Evolutionary conservation across 2,113 vertebrate genomes (phyloP), one percentile per base, ranked within the genome.

Genomic region (Campylomormyrus tamandua): DNA sequence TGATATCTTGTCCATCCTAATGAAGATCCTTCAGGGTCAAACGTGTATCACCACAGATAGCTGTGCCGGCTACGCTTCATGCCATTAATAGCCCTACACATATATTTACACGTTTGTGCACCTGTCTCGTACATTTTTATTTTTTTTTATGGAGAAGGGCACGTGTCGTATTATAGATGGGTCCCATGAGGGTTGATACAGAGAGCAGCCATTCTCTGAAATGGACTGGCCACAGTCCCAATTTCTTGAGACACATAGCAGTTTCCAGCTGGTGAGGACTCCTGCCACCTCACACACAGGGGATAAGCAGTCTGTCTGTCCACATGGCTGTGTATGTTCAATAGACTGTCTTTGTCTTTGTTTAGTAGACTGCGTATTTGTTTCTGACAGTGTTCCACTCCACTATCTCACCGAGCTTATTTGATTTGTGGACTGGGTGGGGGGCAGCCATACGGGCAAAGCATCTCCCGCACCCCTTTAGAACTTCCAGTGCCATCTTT

Each of bases 291-390:
- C 15, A 27, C 27, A 80, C 48, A 52, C 39, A 27, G 45, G 17
- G 49, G 49, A 56, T 39, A 42, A 31, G 21, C 24, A 85, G 39
- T 58, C 89, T 52, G 24, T 89, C 31, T 83, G 66, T 89, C 24
- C 66, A 89, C 80, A 89, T 80, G 66, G n/a, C 39, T 80, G 70
- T 89, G 8, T 89, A n/a, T 89, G 66, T 77, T 35, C 39, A 80
- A 66, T 70, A 89, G 46, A 35, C 70, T 42, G 88, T 77, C 48
- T 52, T 27, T 15, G 42, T 89, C 70, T 89, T 83, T 89, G 70
- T 83, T 62, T 62, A 85, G 80, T 56, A 84, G 24, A 58, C 80
- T 85, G 89, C 19, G 77, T 89, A 58, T 89, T 84, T 85, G 89
- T 89, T 89, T 77, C 77, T 84, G 89, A 27, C 49, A 27, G 35